Evolutionary conservation across 2,888 invertebrate genomes (phyloP), one percentile per base, ranked within the genome.

Genomic region (Hofmannophila pseudospretella): DNA sequence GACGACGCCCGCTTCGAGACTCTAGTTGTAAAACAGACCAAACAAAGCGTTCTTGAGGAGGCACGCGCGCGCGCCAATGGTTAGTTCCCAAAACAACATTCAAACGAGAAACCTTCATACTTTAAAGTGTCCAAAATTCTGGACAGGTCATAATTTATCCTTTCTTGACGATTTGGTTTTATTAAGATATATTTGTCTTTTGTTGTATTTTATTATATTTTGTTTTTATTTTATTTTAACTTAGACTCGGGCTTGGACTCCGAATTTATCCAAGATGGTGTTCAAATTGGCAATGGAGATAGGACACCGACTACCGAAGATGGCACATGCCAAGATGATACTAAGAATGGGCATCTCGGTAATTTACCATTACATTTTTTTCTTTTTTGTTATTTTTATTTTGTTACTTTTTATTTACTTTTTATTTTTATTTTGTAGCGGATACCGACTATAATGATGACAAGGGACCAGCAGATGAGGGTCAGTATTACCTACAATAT

Each of bases 1-100:
- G 98, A 97, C 67, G 98, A 99, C 85, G 98, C 99, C 56, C 94
- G 97, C 62, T 98, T 99, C 81, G 99, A 99, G 81, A 96, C 96
- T 45, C 89, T 96, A 68, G 96, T 98, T 60, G 97, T 98, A 68
- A 96, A 96, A 85, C 96, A 97, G 89, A 96, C 94, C 73, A 96
- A 96, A 81, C 95, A 96, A 88, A 94, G 92, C 63, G 96, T 96
- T 54, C 89, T 97, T 64, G 96, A 96, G 70, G 96, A 96, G 82
- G 96, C 96, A 54, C 93, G 96, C 66, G 93, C 92, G 75, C 91
- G 95, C 65, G 93, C 95, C 59, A 95, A 95, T 89, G 96, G 96
- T 96, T 78, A 90, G 90, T 77, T 25, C 26, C 36, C n/a, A n/a
- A n/a, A n/a, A n/a, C n/a, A n/a, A n/a, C n/a, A n/a, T n/a, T n/a